Evolutionary conservation across 2,797 vertebrate species (phyloP).

Genomic region (Hippopotamyrus pictus): DNA sequence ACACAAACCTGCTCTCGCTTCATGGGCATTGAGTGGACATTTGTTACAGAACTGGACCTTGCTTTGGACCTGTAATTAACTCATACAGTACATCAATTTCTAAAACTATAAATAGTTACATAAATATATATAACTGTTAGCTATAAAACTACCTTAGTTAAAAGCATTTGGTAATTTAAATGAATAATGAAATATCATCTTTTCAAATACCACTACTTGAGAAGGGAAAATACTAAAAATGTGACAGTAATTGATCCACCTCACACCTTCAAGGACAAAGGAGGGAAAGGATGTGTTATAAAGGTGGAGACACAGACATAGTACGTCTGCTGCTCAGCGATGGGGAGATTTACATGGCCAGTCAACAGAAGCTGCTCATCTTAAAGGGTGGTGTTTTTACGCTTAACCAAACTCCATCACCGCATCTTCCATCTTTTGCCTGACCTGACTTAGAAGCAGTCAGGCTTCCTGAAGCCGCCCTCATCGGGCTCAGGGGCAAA

Average conservation of each 20-base stretch:
- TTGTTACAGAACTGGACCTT: neutral
- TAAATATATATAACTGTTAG: neutral
- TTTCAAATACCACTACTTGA: neutral
- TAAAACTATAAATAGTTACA: neutral
- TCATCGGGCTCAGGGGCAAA: neutral
- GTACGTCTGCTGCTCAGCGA: neutral
- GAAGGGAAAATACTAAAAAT: neutral
- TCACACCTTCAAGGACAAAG: neutral
- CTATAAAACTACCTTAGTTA: neutral
- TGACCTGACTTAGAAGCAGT: neutral
- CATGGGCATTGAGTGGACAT: neutral
- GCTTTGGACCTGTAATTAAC: neutral
- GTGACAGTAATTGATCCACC: neutral
- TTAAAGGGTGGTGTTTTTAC: neutral
- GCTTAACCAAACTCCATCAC: neutral
- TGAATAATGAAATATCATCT: neutral
- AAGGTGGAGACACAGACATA: neutral
- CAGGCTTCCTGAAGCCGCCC: neutral
- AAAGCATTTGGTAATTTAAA: neutral
- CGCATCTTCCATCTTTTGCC: neutral
- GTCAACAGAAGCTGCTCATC: too few relatives aligned
- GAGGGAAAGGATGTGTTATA: neutral
- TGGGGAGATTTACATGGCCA: neutral
- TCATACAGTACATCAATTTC: neutral
- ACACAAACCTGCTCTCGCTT: neutral